Percentiles rank a stretch among this genome's conserved stretches.
Evolutionary conservation across 2,113 vertebrate genomes (phyloP).

Genomic region (Ochotona curzoniae): DNA sequence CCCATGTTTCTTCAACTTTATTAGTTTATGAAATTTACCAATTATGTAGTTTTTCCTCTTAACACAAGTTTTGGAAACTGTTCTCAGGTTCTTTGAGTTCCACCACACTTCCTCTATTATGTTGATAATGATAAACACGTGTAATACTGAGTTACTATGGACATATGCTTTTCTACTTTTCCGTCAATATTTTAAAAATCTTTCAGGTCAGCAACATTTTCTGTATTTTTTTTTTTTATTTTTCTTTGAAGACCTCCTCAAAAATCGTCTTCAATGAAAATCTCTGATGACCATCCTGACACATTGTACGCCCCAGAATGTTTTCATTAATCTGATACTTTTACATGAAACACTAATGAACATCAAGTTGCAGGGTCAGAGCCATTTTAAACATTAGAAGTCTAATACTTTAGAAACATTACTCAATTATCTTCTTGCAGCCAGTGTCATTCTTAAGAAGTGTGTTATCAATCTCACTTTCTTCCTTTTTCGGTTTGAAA

Average conservation of each 20-base stretch:
- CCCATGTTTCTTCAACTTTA: not conserved
- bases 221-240: conserved; percentile 17
- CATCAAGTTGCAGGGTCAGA: conserved; percentile 56
- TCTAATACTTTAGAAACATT: conserved; percentile 19
- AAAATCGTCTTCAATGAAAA: not conserved
- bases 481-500: conserved; percentile 39
- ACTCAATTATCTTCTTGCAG: not conserved
- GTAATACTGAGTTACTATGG: not conserved
- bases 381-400: conserved; percentile 25
- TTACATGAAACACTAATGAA: conserved; percentile 3
- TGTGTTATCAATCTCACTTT: not conserved
- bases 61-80: conserved; percentile 2
- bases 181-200: not conserved
- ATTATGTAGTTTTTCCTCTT: conserved; percentile 9
- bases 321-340: conserved; percentile 24
- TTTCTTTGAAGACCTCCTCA: conserved; percentile 7
- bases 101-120: not conserved
- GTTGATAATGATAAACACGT: conserved; percentile 41
- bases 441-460: conserved; percentile 18
- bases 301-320: not conserved
- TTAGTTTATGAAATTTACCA: not conserved
- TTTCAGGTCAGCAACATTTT: not conserved
- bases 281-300: conserved; percentile 12
- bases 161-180: conserved; percentile 12
- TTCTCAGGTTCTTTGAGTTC: not conserved